Conservation (phyloP, 2,797 vertebrate genomes). For the Lacerta bilineata region DNA sequence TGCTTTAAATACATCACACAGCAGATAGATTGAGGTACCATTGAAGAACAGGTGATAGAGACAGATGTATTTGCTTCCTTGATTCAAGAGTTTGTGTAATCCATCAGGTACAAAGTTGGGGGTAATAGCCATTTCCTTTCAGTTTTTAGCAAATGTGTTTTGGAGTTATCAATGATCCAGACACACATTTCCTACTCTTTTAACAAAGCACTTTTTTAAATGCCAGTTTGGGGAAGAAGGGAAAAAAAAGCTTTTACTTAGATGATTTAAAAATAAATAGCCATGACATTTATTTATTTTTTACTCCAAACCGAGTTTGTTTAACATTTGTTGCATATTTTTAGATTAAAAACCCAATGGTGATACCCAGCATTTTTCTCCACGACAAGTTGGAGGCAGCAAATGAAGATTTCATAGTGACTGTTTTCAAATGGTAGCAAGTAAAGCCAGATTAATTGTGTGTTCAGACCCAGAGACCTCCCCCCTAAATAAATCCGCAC, state of each 20-base stretch:
- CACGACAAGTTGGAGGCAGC: not conserved
- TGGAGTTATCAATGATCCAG: slow-evolving; percentile 6
- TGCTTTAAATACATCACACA: slow-evolving; percentile 24
- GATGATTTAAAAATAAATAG: not conserved
- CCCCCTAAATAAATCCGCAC: too few relatives aligned
- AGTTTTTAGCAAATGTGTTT: not conserved
- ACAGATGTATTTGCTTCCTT: not conserved
- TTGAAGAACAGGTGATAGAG: not conserved
- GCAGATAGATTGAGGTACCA: not conserved
- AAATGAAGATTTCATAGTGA: slow-evolving; percentile 7
- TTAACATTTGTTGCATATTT: not conserved
- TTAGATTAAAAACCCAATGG: not conserved
- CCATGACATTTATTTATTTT: not conserved
- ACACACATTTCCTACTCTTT: not conserved
- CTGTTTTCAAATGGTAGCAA: not conserved
- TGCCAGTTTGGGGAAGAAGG: not conserved
- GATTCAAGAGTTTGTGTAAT: slow-evolving; percentile 26
- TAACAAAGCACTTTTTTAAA: not conserved
- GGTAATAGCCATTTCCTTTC: not conserved
- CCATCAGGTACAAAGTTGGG: not conserved
- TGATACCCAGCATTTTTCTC: not conserved
- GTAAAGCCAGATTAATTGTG: not conserved
- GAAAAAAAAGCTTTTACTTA: not conserved
- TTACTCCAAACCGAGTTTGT: not conserved
- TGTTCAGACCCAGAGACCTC: too few relatives aligned